phyloP scores from a whole-genome alignment of 92 coral and sea anemone genomes.

The Isaurus tuberculatus region DNA sequence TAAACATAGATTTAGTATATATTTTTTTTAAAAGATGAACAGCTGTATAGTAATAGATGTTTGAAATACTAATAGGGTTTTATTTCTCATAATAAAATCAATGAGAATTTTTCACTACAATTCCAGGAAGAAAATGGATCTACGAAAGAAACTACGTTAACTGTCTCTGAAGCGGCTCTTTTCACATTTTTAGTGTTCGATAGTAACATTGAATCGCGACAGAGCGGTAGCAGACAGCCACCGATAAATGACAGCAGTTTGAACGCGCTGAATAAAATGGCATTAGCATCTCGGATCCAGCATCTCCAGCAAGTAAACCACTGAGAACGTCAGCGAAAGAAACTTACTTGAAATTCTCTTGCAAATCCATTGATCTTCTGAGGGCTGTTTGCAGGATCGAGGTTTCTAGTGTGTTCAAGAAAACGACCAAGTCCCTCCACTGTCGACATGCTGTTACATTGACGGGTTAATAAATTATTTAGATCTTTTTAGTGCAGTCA shows the following conservation, averaged over 20 bases:
- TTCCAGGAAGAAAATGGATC: too few relatives aligned
- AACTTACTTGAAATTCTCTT: slow-evolving; percentile 86
- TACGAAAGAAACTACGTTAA: too few relatives aligned
- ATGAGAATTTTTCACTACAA: too few relatives aligned
- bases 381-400: slow-evolving; percentile 69
- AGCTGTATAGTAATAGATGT: too few relatives aligned
- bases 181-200: too few relatives aligned
- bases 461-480: neutral
- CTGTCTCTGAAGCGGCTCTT: too few relatives aligned
- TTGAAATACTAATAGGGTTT: too few relatives aligned
- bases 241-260: neutral
- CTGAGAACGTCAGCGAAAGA: neutral
- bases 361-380: slow-evolving; percentile 85
- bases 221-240: neutral
- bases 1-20: too few relatives aligned
- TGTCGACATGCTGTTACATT: slow-evolving; percentile 27
- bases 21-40: too few relatives aligned
- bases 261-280: too few relatives aligned
- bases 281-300: neutral
- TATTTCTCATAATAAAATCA: too few relatives aligned
- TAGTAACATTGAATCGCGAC: too few relatives aligned
- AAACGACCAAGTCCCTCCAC: slow-evolving; percentile 61
- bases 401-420: slow-evolving; percentile 67
- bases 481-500: neutral
- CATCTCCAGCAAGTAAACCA: neutral